phyloP scores from a whole-genome alignment of 2,113 vertebrate species.

The Upupa epops region DNA sequence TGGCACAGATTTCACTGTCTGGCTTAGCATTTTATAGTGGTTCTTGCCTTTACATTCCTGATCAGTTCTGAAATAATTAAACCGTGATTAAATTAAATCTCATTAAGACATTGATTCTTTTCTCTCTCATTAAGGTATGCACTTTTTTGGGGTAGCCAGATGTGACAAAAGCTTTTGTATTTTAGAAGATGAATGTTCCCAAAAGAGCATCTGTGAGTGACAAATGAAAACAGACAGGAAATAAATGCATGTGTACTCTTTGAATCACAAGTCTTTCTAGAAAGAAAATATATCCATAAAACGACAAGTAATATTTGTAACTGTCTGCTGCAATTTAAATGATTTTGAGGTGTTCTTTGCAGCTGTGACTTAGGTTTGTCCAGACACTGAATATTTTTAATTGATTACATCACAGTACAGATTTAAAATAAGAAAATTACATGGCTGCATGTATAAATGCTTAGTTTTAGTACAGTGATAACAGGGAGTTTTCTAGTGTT shows the following conservation, averaged over 20 bases:
- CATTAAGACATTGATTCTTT: not conserved
- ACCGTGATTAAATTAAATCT: not conserved
- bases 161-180: not conserved
- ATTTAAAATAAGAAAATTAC: not conserved
- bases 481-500: not conserved
- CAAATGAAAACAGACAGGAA: constrained; percentile 40
- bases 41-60: not conserved
- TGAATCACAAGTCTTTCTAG: constrained; percentile 32
- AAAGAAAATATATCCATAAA: constrained; percentile 43
- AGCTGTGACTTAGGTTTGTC: not conserved
- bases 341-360: not conserved
- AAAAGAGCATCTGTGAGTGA: not conserved
- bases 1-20: not conserved
- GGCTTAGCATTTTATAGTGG: not conserved
- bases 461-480: not conserved
- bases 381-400: constrained; percentile 1
- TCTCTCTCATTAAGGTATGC: not conserved
- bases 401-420: not conserved
- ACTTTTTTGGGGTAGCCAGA: not conserved
- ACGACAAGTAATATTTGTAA: constrained; percentile 10
- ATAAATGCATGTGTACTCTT: not conserved
- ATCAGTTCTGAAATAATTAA: not conserved
- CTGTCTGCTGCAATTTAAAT: not conserved
- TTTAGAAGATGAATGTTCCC: constrained; percentile 26
- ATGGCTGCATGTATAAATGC: not conserved